Evolutionary conservation across 2,888 invertebrate species (phyloP).

Genomic region (Phania funesta): DNA sequence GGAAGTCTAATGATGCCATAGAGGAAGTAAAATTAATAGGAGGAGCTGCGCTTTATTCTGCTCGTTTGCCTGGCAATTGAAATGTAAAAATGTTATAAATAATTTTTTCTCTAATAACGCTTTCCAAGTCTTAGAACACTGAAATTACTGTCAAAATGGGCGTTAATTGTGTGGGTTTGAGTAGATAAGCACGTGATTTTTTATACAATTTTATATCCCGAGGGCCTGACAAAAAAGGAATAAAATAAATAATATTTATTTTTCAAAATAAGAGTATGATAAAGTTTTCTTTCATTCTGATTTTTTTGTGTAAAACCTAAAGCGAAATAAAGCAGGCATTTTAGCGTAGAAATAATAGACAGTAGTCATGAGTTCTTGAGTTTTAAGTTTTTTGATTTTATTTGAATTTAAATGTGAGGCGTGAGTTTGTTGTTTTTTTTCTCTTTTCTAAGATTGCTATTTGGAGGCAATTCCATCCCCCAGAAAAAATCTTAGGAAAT

Average conservation of each 20-base stretch:
- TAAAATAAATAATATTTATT: constrained; percentile 57
- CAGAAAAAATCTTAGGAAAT: neutral
- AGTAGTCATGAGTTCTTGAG: constrained; percentile 16
- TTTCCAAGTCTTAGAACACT: constrained; percentile 38
- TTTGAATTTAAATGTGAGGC: constrained; percentile 55
- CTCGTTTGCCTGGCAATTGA: constrained; percentile 64
- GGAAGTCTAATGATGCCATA: constrained; percentile 1
- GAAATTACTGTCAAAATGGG: constrained; percentile 72
- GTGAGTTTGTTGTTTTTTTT: constrained; percentile 33
- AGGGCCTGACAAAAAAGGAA: constrained; percentile 65
- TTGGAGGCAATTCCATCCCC: neutral
- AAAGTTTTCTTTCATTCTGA: constrained; percentile 11
- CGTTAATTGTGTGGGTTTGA: constrained; percentile 77
- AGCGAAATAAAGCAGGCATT: constrained; percentile 24
- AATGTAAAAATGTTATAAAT: constrained; percentile 56
- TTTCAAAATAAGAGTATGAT: constrained; percentile 27
- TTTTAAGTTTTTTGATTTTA: constrained; percentile 25
- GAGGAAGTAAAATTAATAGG: neutral
- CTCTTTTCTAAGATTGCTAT: neutral
- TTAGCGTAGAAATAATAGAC: constrained; percentile 43
- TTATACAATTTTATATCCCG: constrained; percentile 73
- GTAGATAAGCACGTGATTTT: constrained; percentile 78
- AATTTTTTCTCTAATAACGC: constrained; percentile 21
- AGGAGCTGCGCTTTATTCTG: constrained; percentile 36
- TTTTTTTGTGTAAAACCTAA: constrained; percentile 3